A percentile compares a stretch with the other conserved stretches of the same genome.
Evolutionary conservation across 2,797 vertebrate genomes (phyloP).

Genomic region (Coracias cyanogaster): DNA sequence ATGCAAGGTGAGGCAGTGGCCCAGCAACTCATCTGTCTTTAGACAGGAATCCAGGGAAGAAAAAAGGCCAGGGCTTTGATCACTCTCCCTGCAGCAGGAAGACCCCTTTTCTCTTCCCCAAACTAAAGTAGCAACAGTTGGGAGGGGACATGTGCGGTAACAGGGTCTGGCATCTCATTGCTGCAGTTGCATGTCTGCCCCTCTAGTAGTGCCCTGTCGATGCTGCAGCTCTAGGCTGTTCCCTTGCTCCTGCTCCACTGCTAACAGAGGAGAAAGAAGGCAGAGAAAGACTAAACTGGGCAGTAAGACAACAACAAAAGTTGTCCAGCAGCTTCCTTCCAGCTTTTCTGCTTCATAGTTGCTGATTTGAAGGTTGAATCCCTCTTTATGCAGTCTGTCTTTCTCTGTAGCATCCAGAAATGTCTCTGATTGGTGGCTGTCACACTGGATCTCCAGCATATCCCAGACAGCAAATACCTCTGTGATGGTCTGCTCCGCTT

Average conservation of each 20-base stretch:
- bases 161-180: not conserved
- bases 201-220: not conserved
- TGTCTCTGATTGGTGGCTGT: slow-evolving; percentile 95
- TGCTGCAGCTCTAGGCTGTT: not conserved
- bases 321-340: not conserved
- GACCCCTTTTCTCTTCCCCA: not conserved
- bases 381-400: not conserved
- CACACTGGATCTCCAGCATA: slow-evolving; percentile 91
- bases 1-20: slow-evolving; percentile 90
- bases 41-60: not conserved
- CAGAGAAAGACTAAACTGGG: not conserved
- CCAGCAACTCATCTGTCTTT: not conserved
- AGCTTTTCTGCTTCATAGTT: not conserved
- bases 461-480: slow-evolving; percentile 74
- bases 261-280: not conserved
- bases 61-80: not conserved
- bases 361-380: not conserved
- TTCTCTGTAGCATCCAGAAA: slow-evolving; percentile 87
- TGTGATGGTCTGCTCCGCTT: not conserved
- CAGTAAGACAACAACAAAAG: not conserved
- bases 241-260: not conserved
- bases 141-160: not conserved
- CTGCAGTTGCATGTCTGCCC: not conserved
- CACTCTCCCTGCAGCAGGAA: not conserved
- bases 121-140: not conserved